These are phyloP conservation scores for Entomobrya multifasciata DNA, from an alignment of 2,888 invertebrate genomes.

Conservation along the genomic window DNA sequence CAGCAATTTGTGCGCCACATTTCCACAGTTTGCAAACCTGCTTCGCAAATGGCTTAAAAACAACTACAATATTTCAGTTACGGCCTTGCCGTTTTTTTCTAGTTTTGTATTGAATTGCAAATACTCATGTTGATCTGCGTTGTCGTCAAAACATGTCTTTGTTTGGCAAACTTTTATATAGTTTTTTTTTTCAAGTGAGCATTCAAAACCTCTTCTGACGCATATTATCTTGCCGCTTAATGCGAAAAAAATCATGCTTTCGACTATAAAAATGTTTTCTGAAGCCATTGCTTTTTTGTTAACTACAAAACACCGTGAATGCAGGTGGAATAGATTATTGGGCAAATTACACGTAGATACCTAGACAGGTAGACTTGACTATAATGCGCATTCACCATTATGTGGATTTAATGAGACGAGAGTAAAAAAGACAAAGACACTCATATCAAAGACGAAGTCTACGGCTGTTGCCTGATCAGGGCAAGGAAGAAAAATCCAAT, in stretches of 20 bases:
- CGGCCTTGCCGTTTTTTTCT: background rate
- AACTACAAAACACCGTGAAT: too few species aligned
- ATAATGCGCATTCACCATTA: background rate
- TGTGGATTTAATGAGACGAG: constrained; percentile 39
- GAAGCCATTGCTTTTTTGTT: too few species aligned
- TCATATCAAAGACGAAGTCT: background rate
- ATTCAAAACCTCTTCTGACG: too few species aligned
- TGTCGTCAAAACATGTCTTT: constrained; percentile 21
- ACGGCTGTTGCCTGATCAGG: background rate
- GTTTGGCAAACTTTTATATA: constrained; percentile 23
- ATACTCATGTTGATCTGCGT: too few species aligned
- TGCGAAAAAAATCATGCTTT: background rate
- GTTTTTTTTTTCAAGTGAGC: background rate
- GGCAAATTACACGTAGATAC: background rate
- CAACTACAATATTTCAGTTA: constrained; percentile 22
- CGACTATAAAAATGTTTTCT: background rate
- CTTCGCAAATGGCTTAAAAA: background rate
- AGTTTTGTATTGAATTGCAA: background rate
- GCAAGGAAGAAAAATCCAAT: background rate
- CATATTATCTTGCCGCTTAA: background rate
- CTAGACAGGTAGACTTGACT: background rate
- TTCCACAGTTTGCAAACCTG: background rate
- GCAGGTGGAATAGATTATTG: constrained; percentile 1
- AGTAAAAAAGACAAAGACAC: background rate
- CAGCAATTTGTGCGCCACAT: too few species aligned